These are phyloP conservation scores for Drosophila prosaltans DNA, from an alignment of 1,140 invertebrate species.

Conservation along the genomic window DNA sequence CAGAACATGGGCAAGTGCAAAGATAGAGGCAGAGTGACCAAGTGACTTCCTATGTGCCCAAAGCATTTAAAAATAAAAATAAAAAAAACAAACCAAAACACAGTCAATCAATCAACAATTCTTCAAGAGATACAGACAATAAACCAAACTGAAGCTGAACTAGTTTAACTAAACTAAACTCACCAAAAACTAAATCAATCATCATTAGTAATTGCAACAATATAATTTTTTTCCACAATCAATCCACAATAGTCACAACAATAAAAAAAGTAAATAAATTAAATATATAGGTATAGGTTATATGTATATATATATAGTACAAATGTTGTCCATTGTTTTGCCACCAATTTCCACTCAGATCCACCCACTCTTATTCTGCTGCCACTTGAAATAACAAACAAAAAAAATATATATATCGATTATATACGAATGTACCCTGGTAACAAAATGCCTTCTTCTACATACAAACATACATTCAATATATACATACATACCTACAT, in stretches of 20 bases:
- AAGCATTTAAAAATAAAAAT: background rate
- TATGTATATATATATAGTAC: constrained; percentile 13
- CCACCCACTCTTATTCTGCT: background rate
- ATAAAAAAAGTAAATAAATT: background rate
- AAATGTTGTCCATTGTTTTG: background rate
- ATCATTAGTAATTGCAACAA: background rate
- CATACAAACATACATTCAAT: constrained; percentile 29
- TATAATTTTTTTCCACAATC: constrained; percentile 25
- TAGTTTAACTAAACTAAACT: constrained; percentile 13
- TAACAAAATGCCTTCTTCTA: constrained; percentile 74
- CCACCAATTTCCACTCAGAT: background rate
- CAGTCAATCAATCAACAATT: constrained; percentile 14
- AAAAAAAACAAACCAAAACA: background rate
- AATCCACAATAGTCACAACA: constrained; percentile 7
- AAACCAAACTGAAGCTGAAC: constrained; percentile 35
- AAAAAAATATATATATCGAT: constrained; percentile 3
- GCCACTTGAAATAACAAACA: background rate
- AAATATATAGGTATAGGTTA: constrained; percentile 2
- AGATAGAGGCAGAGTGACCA: background rate
- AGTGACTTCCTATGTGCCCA: background rate
- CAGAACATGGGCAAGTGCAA: background rate
- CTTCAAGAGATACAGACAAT: constrained; percentile 45
- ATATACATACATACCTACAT: constrained; percentile 26
- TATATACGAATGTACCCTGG: constrained; percentile 68
- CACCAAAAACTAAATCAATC: constrained; percentile 4